Percentiles rank a stretch among this genome's conserved stretches.
These are phyloP conservation scores for Seira sanloemensis DNA, from an alignment of 2,888 invertebrate genomes.

Conservation along the genomic window DNA sequence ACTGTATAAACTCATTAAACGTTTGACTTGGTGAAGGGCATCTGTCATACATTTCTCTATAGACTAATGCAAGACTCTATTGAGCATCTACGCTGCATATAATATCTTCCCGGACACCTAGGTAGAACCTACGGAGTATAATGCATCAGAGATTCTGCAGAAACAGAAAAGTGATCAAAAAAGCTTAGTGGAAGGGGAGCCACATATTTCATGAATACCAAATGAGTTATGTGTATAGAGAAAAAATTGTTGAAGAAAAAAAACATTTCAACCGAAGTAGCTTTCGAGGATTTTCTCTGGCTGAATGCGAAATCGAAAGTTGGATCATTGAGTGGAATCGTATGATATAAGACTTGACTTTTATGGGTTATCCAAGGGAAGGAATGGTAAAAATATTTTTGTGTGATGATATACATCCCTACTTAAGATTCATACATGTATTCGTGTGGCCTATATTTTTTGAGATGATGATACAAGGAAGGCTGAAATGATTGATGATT, in stretches of 20 bases:
- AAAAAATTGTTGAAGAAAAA: neutral
- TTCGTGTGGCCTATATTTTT: slow-evolving; percentile 14
- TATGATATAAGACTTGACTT: neutral
- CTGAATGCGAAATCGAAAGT: slow-evolving; percentile 1
- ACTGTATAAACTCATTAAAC: slow-evolving; percentile 26
- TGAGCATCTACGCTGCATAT: too few species aligned
- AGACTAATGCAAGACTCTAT: neutral
- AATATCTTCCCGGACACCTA: too few species aligned
- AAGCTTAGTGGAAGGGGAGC: neutral
- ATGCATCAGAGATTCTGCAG: neutral
- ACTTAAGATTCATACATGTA: neutral
- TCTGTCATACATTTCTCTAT: slow-evolving; percentile 19
- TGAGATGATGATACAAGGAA: slow-evolving; percentile 6
- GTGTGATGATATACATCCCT: neutral
- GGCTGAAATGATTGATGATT: slow-evolving; percentile 51
- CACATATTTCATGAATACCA: neutral
- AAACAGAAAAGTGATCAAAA: slow-evolving; percentile 1
- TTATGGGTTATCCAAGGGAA: neutral
- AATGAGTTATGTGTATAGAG: neutral
- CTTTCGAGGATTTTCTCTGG: neutral
- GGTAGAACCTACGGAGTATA: too few species aligned
- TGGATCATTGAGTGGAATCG: neutral
- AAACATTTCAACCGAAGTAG: neutral
- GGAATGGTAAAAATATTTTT: neutral
- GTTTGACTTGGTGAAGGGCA: slow-evolving; percentile 32